Base-by-base conservation (phyloP, 2,113 vertebrate genomes). In the Tachysurus vachellii region DNA sequence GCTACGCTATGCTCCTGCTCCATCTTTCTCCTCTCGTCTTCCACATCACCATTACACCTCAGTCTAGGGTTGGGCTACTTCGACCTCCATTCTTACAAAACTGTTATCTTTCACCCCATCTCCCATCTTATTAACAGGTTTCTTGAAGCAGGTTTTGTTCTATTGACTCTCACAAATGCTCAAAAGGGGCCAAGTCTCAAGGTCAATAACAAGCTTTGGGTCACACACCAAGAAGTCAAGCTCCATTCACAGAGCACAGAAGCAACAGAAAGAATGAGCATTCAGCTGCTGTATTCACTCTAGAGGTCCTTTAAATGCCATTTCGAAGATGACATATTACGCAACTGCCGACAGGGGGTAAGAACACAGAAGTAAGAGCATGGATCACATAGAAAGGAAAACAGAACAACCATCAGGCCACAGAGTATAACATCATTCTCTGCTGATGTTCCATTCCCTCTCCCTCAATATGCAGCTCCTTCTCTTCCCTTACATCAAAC, bases 191-290 rank as follows among this genome's bases (percentile, higher is more conserved):
- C 44, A 80, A 80, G 19, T 59, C 19, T 81, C 79, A 81, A 61
- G 79, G 79, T 81, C 79, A 81, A 42, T 42, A 61, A 57, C 53
- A 59, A 80, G 56, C 56, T 81, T 61, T 44, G 79, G 31, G 23
- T 61, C 56, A 81, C 54, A 79, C 76, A 54, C 50, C n/a, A 11
- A 56, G 76, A 56, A 79, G 76, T 56, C 76, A 56, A 57, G 28
- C 54, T 11, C 1, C 28, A 36, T 12, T 80, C 28, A 80, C 17
- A 56, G 76, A 21, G 21, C 53, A 56, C n/a, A 59, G 54, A 59
- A 57, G 56, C 56, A 81, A 36, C 10, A 11, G 19, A 80, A 42
- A 21, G 28, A 57, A 9, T 28, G n/a, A 54, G 50, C 73, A 53
- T 53, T 50, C 47, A 76, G 47, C 73, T 76, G 11, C 26, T 17